phyloP scores from a whole-genome alignment of 2,113 vertebrate species.

The Falcunculus frontatus region DNA sequence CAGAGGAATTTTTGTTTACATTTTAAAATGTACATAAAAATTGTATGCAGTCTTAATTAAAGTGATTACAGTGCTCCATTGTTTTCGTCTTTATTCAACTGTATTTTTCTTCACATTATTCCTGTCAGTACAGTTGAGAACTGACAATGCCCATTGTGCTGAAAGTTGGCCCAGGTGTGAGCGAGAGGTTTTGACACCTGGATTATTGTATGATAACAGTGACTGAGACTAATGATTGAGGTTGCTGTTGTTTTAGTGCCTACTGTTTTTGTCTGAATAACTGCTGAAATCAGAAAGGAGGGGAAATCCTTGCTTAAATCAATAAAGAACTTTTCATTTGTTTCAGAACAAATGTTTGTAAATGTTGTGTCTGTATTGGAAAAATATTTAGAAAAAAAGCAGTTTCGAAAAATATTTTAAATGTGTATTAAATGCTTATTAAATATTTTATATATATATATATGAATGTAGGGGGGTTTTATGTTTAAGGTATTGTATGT shows the following conservation, averaged over 20 bases:
- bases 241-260: neutral
- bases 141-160: neutral
- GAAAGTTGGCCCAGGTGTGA: neutral
- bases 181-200: neutral
- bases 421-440: neutral
- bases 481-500: neutral
- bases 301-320: neutral
- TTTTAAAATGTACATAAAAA: neutral
- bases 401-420: neutral
- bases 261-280: neutral
- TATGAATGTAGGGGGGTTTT: neutral
- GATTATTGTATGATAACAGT: neutral
- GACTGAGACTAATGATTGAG: neutral
- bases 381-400: neutral
- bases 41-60: neutral
- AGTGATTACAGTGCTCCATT: neutral
- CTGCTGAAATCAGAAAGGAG: neutral
- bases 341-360: neutral
- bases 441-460: neutral
- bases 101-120: neutral
- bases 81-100: neutral
- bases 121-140: neutral
- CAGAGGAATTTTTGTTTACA: accelerated
- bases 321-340: neutral
- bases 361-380: neutral